Evolutionary conservation across 2,113 vertebrate species (phyloP).

Genomic region (crab-eating macaque (Macaca fascicularis)): DNA sequence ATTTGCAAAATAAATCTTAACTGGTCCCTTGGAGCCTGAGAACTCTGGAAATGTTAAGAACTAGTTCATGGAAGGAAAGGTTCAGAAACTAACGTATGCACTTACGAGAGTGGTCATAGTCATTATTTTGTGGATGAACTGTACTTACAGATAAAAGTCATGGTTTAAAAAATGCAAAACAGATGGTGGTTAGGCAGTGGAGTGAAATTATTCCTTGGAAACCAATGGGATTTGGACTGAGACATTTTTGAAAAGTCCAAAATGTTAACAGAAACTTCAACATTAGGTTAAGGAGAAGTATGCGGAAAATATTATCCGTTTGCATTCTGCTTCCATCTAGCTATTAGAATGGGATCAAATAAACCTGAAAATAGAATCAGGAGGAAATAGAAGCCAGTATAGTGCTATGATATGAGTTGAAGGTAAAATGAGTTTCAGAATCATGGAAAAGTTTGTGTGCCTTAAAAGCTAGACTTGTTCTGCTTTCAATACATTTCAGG

Average conservation of each 20-base stretch:
- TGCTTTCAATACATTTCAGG: neutral
- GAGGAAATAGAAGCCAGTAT: neutral
- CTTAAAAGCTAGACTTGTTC: neutral
- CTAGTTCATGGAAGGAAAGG: constrained; percentile 46
- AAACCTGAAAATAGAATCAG: constrained; percentile 55
- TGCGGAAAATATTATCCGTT: constrained; percentile 64
- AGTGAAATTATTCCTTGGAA: constrained; percentile 55
- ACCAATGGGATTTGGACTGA: constrained; percentile 57
- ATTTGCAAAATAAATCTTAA: constrained; percentile 55
- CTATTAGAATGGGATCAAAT: constrained; percentile 44
- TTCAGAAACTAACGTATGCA: constrained; percentile 40
- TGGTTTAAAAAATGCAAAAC: constrained; percentile 70
- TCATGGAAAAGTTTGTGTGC: neutral
- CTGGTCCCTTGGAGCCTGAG: constrained; percentile 44
- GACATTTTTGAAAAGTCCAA: constrained; percentile 58
- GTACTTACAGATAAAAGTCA: constrained; percentile 70
- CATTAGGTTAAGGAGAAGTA: constrained; percentile 58
- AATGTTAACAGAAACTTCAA: constrained; percentile 65
- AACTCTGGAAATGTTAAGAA: constrained; percentile 58
- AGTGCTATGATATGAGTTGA: constrained; percentile 1
- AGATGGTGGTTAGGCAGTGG: constrained; percentile 53
- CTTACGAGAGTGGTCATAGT: constrained; percentile 60
- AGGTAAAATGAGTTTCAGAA: constrained; percentile 33
- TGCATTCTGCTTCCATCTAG: constrained; percentile 49
- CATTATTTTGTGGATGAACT: constrained; percentile 69